A percentile compares a stretch with the other conserved stretches of the same genome.
Evolutionary conservation across 1,140 invertebrate genomes (phyloP).

Genomic region (Drosophila nannoptera): DNA sequence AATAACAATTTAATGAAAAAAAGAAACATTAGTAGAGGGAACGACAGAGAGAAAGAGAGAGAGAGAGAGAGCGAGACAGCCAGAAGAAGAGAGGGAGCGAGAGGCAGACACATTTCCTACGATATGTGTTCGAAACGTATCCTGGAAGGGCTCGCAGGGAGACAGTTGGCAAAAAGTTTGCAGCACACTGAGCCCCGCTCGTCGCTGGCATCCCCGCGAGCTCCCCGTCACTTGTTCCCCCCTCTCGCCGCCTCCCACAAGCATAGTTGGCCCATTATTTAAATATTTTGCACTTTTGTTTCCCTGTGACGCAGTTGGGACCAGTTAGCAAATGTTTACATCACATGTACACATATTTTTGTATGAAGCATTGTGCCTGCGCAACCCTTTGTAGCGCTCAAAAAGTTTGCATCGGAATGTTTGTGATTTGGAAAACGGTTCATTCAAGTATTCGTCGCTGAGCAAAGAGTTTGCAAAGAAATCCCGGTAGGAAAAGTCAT

Average conservation of each 20-base stretch:
- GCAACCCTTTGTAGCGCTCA: slow-evolving; percentile 7
- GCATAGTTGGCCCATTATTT: slow-evolving; percentile 43
- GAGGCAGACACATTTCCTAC: slow-evolving; percentile 37
- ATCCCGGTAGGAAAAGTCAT: slow-evolving; percentile 3
- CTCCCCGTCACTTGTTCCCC: slow-evolving; percentile 6
- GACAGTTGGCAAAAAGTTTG: slow-evolving; percentile 50
- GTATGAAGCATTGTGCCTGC: too few species aligned
- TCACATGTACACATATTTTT: not conserved
- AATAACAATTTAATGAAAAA: slow-evolving; percentile 55
- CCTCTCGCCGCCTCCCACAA: not conserved
- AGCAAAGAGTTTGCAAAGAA: not conserved
- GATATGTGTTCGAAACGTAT: slow-evolving; percentile 39
- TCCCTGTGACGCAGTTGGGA: slow-evolving; percentile 13
- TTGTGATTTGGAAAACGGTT: slow-evolving; percentile 14
- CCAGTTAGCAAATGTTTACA: slow-evolving; percentile 1
- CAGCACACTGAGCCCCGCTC: slow-evolving; percentile 12
- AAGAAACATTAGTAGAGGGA: slow-evolving; percentile 32
- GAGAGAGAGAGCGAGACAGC: slow-evolving; percentile 34
- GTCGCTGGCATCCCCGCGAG: slow-evolving; percentile 4
- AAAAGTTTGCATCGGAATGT: slow-evolving; percentile 22
- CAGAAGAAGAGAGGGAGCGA: not conserved
- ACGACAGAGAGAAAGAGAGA: slow-evolving; percentile 43
- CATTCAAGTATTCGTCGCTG: slow-evolving; percentile 35
- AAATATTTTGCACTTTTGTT: slow-evolving; percentile 44
- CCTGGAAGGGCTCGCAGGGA: slow-evolving; percentile 1